phyloP scores from a whole-genome alignment of 2,113 vertebrate species.

The Meleagris gallopavo region DNA sequence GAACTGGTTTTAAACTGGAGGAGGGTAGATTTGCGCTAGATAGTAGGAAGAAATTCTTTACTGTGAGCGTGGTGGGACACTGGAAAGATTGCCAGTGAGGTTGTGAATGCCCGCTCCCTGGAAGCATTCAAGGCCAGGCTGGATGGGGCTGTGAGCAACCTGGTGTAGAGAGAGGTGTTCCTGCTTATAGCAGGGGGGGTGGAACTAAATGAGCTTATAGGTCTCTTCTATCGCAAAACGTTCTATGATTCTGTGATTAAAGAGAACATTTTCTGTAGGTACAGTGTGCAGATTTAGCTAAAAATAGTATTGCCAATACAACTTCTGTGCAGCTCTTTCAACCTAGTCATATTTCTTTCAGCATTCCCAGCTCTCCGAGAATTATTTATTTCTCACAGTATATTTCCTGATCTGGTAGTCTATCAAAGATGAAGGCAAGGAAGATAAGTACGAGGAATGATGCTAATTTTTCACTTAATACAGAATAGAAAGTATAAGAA shows the following conservation, averaged over 20 bases:
- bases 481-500: background rate
- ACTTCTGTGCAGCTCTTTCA: background rate
- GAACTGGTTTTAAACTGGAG: no score
- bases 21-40: no score
- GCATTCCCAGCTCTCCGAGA: background rate
- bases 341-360: background rate
- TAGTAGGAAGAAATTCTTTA: no score
- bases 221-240: no score
- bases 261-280: background rate
- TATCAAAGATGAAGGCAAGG: background rate
- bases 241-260: background rate
- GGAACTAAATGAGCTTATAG: no score
- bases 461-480: background rate
- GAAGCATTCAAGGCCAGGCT: no score
- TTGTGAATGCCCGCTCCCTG: no score
- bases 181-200: no score
- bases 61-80: no score
- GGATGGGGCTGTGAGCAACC: no score
- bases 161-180: no score
- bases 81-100: no score
- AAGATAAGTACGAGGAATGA: background rate
- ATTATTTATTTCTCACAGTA: background rate
- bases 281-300: background rate
- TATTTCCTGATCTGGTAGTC: background rate
- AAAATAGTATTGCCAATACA: background rate